Evolutionary conservation across 2,888 invertebrate genomes (phyloP), one percentile per base, ranked within the genome.

Genomic region (Drosophila kambysellisi): DNA sequence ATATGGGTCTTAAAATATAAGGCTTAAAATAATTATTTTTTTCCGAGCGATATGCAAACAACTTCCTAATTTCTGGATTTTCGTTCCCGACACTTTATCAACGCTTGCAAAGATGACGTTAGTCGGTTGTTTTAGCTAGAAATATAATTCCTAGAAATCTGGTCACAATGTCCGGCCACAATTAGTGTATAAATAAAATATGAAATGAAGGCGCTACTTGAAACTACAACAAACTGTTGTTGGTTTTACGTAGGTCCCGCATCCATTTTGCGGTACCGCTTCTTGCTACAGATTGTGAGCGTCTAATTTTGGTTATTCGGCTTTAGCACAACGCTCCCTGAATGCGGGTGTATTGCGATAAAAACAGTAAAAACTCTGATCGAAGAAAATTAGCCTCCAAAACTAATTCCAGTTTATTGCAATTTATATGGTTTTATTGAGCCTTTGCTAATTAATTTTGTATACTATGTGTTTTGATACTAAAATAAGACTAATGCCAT

Each of bases 281-380:
- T 29, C 25, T 11, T 37, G 29, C 41, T 63, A 39, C 32, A 64
- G 63, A 63, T 71, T 58, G 29, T 41, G n/a, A 25, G 7, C 8
- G 5, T 43, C 12, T 29, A 64, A 73, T 78, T 78, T 54, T 1
- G 53, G 15, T 7, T 12, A 33, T 58, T 39, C 32, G 46, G 37
- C 9, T 17, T 60, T 35, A 17, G 41, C 37, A 41, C 58, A 35
- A 35, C 56, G 32, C 4, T 33, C 46, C 2, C 29, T 1, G 35
- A 51, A 73, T 79, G 74, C 68, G 79, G 79, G 76, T 54, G 30
- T 4, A 52, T 12, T 15, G 35, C 59, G 74, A 76, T 76, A 59
- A 67, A 30, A 29, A 5, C 4, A 35, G n/a, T n/a, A 3, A 8
- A 15, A 12, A 53, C 3, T 30, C 20, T 29, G 17, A 35, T 32